Conservation (phyloP, 2,113 vertebrate species). For the Stercorarius parasiticus region DNA sequence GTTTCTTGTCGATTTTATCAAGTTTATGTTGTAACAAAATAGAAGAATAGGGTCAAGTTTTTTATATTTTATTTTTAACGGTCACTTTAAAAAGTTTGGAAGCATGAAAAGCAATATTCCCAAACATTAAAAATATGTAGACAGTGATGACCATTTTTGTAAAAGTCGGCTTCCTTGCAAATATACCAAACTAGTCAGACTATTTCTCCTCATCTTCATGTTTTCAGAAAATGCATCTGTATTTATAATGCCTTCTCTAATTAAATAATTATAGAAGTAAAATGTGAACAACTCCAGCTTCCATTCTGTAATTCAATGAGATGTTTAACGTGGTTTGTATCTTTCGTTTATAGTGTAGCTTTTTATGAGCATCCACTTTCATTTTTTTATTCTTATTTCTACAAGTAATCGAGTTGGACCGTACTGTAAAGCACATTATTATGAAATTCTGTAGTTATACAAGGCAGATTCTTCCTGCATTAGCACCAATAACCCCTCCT, state of each 20-base stretch:
- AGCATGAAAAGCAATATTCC: fast-evolving
- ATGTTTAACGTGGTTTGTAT: neutral
- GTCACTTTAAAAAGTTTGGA: neutral
- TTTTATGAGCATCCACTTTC: neutral
- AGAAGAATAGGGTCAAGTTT: neutral
- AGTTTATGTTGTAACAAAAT: neutral
- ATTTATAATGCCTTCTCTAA: neutral
- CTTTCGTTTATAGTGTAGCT: neutral
- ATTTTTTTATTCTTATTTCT: neutral
- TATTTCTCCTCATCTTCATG: neutral
- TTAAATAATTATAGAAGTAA: neutral
- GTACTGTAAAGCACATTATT: neutral
- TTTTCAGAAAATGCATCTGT: neutral
- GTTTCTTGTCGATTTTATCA: neutral
- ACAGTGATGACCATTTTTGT: neutral
- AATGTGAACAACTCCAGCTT: neutral
- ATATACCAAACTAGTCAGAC: neutral
- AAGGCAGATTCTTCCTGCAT: neutral
- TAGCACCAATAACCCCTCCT: neutral
- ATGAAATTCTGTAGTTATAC: neutral
- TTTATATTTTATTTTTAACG: neutral
- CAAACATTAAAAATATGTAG: neutral
- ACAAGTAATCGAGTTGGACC: neutral
- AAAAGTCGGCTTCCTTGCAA: neutral
- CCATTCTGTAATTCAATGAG: neutral